A percentile compares a stretch with the other conserved stretches of the same genome.
phyloP scores from a whole-genome alignment of 2,113 vertebrate genomes.

The Lanius collurio region DNA sequence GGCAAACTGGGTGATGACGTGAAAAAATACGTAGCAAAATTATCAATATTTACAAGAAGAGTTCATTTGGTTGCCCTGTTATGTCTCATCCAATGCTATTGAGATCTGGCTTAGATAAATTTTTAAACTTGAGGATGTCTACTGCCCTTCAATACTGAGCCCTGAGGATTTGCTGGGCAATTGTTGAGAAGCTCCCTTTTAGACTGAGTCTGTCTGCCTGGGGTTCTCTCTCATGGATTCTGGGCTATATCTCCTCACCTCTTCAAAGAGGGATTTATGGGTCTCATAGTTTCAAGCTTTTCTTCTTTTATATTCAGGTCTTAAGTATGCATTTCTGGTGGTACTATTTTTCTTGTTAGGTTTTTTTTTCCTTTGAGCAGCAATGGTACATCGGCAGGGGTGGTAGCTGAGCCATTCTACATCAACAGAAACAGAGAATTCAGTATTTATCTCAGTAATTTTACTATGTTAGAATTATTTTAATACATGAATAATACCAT shows the following conservation, averaged over 20 bases:
- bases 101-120: neutral
- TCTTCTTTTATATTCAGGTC: neutral
- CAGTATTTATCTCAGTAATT: neutral
- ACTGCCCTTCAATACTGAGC: neutral
- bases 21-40: neutral
- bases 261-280: neutral
- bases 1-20: neutral
- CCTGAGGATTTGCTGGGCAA: neutral
- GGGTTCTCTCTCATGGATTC: neutral
- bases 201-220: neutral
- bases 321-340: neutral
- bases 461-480: neutral
- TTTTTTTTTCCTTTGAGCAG: neutral
- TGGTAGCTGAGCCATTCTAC: neutral
- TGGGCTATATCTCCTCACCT: accelerated
- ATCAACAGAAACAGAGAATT: neutral
- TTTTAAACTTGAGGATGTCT: neutral
- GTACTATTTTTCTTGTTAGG: neutral
- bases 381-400: accelerated
- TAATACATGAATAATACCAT: neutral
- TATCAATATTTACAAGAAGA: neutral
- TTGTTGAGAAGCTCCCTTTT: neutral
- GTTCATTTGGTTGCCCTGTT: neutral
- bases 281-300: neutral
- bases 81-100: neutral